Percentiles rank a stretch among this genome's conserved stretches.
phyloP scores from a whole-genome alignment of 2,888 invertebrate genomes.

The Zele albiditarsus region DNA sequence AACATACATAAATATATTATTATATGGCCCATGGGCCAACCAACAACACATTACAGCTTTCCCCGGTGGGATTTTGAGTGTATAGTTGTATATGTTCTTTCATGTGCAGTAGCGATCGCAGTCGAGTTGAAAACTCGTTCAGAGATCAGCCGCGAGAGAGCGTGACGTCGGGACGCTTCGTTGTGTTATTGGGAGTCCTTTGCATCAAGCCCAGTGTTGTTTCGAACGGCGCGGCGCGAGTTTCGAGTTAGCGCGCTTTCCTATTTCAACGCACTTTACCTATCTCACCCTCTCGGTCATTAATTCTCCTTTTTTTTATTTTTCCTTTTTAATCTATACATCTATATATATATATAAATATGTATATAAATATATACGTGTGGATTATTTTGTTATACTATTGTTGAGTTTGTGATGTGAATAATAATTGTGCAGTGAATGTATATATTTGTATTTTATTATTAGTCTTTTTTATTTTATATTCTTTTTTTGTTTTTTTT shows the following conservation, averaged over 20 bases:
- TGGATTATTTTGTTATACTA: slow-evolving; percentile 13
- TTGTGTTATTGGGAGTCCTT: slow-evolving; percentile 47
- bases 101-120: slow-evolving; percentile 12
- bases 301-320: slow-evolving; percentile 34
- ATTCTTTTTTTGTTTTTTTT: not conserved
- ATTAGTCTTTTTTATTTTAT: not conserved
- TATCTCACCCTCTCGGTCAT: slow-evolving; percentile 53
- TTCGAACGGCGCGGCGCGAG: slow-evolving; percentile 59
- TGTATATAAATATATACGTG: not conserved
- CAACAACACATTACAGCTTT: not conserved
- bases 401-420: slow-evolving; percentile 23
- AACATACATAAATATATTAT: not conserved
- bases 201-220: slow-evolving; percentile 55
- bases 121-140: slow-evolving; percentile 24
- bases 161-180: slow-evolving; percentile 38
- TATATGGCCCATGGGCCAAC: slow-evolving; percentile 16
- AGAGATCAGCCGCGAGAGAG: slow-evolving; percentile 49
- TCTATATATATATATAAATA: slow-evolving; percentile 5
- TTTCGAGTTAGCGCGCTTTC: slow-evolving; percentile 45
- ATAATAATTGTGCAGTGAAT: slow-evolving; percentile 27
- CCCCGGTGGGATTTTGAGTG: not conserved
- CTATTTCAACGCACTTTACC: slow-evolving; percentile 42
- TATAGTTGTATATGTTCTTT: not conserved
- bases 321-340: slow-evolving; percentile 13
- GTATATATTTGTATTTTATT: slow-evolving; percentile 4